Conservation (phyloP, 1,140 invertebrate genomes). For the Goniozus legneri region DNA sequence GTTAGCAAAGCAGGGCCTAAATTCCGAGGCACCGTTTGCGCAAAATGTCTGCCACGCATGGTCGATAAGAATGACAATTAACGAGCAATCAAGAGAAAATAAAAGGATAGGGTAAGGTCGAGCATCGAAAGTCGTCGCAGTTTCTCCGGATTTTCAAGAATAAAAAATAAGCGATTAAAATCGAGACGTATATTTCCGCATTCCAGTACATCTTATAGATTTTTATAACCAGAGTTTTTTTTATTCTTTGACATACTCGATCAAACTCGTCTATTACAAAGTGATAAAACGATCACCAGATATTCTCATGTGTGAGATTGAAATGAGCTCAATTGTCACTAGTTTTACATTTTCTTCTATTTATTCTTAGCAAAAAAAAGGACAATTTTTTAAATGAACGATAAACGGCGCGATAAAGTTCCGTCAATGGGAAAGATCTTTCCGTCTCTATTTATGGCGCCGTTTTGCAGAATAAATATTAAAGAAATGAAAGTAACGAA, state of each 20-base stretch:
- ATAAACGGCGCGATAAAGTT: too few relatives aligned
- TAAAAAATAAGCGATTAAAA: too few relatives aligned
- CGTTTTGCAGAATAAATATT: too few relatives aligned
- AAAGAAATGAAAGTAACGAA: too few relatives aligned
- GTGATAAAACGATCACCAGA: too few relatives aligned
- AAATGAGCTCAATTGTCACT: neutral
- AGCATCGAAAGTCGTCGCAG: constrained; percentile 20
- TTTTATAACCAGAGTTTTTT: too few relatives aligned
- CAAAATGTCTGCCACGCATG: constrained; percentile 13
- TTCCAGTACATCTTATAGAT: constrained; percentile 21
- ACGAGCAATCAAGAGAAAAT: neutral
- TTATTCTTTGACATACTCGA: too few relatives aligned
- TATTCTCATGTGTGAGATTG: too few relatives aligned
- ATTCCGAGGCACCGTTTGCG: constrained; percentile 18
- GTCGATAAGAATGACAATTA: constrained; percentile 6
- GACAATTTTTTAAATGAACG: constrained; percentile 7
- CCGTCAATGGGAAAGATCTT: too few relatives aligned
- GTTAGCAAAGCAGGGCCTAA: constrained; percentile 17
- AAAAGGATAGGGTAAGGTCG: neutral
- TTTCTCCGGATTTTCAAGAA: constrained; percentile 12
- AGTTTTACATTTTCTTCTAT: neutral
- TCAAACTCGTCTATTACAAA: too few relatives aligned
- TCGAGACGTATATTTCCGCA: constrained; percentile 11
- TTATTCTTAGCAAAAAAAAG: constrained; percentile 12
- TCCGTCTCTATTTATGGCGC: too few relatives aligned